Evolutionary conservation across 2,797 vertebrate species (phyloP).

Genomic region (Columba guinea): DNA sequence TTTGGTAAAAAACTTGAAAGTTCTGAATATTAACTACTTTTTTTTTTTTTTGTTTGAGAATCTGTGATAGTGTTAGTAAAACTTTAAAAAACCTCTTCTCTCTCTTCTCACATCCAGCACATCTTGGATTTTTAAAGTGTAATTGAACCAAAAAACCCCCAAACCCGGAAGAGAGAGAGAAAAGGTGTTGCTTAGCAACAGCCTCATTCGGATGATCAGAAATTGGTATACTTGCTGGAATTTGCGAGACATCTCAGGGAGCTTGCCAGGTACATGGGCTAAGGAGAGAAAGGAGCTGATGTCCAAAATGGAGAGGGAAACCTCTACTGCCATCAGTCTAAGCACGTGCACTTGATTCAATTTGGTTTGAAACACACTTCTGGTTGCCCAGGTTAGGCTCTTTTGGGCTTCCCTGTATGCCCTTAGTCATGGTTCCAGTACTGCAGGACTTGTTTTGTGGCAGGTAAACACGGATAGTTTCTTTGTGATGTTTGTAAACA

Average conservation of each 20-base stretch:
- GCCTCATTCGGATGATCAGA: conserved; percentile 51
- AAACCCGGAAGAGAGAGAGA: neutral
- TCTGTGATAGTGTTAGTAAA: neutral
- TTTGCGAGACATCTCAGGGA: conserved; percentile 40
- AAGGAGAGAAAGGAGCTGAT: neutral
- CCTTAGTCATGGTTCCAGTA: neutral
- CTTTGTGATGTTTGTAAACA: neutral
- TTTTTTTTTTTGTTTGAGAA: neutral
- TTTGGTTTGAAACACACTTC: neutral
- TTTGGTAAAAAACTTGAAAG: neutral
- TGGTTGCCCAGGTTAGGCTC: neutral
- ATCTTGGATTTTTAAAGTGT: conserved; percentile 19
- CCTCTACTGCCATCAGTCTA: neutral
- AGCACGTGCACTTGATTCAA: fast-evolving
- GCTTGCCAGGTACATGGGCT: neutral
- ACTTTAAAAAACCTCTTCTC: neutral
- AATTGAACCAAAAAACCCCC: neutral
- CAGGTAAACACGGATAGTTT: neutral
- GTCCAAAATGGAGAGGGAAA: neutral
- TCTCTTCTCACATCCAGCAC: conserved; percentile 13
- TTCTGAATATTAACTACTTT: neutral
- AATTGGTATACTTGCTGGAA: conserved; percentile 60
- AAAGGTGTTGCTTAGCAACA: conserved; percentile 72
- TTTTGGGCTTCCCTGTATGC: neutral
- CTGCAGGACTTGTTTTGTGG: neutral